These are phyloP conservation scores for Cheilosia pagana DNA, from an alignment of 2,888 invertebrate species.

Conservation along the genomic window DNA sequence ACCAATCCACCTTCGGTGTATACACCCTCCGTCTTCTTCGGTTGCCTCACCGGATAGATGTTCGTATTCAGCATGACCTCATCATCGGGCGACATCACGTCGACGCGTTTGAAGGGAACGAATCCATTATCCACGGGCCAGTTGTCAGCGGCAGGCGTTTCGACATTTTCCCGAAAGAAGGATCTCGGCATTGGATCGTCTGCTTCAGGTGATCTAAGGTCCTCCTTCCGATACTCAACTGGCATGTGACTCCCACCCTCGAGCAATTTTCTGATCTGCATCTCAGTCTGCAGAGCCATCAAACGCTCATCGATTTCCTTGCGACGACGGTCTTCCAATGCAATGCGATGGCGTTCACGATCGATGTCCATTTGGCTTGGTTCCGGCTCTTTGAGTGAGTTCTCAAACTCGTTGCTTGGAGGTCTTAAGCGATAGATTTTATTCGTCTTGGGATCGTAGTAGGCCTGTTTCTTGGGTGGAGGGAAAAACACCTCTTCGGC, in stretches of 20 bases:
- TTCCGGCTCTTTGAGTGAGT: not conserved
- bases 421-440: not conserved
- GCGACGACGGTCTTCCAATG: slow-evolving; percentile 20
- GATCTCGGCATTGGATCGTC: slow-evolving; percentile 2
- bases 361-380: slow-evolving; percentile 16
- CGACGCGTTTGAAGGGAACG: slow-evolving; percentile 79
- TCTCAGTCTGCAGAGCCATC: slow-evolving; percentile 28
- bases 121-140: slow-evolving; percentile 75
- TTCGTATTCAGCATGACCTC: slow-evolving; percentile 81
- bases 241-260: not conserved
- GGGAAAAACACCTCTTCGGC: slow-evolving; percentile 93
- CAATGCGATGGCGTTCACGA: slow-evolving; percentile 20
- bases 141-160: slow-evolving; percentile 8
- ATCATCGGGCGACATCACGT: slow-evolving; percentile 79
- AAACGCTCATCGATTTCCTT: slow-evolving; percentile 32
- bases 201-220: not conserved
- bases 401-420: slow-evolving; percentile 12
- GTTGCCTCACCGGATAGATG: slow-evolving; percentile 77
- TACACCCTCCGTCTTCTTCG: slow-evolving; percentile 80
- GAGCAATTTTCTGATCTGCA: slow-evolving; percentile 14
- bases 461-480: slow-evolving; percentile 84
- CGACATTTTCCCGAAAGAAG: slow-evolving; percentile 33
- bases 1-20: slow-evolving; percentile 87
- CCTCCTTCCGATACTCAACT: not conserved
- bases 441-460: slow-evolving; percentile 7